These are phyloP conservation scores for Morus bassanus DNA, from an alignment of 2,797 vertebrate genomes.

Conservation along the genomic window DNA sequence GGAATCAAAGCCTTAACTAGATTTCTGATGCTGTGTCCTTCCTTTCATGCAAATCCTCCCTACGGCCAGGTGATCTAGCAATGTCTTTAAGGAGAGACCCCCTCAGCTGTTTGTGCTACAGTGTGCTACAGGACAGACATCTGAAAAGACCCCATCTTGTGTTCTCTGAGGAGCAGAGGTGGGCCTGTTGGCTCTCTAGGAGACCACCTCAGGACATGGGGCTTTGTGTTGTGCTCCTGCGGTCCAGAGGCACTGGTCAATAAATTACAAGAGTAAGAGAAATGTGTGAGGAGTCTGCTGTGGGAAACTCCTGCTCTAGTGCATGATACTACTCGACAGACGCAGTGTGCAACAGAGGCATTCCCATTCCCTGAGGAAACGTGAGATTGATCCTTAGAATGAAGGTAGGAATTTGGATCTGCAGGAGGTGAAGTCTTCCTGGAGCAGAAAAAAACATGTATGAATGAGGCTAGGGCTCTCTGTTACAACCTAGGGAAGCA, in stretches of 20 bases:
- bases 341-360: neutral
- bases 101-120: neutral
- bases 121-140: neutral
- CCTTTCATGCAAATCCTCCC: neutral
- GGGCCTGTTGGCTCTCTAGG: neutral
- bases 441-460: neutral
- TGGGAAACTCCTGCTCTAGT: neutral
- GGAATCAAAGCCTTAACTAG: neutral
- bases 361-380: neutral
- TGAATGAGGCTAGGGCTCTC: neutral
- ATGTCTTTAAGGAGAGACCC: neutral
- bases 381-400: neutral
- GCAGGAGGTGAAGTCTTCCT: neutral
- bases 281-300: neutral
- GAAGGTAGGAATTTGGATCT: neutral
- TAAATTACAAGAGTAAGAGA: neutral
- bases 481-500: neutral
- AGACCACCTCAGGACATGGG: neutral
- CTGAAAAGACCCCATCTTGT: no score
- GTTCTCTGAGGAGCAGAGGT: neutral
- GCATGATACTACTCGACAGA: neutral
- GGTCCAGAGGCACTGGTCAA: neutral
- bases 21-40: neutral
- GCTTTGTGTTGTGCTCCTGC: neutral
- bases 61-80: accelerated